phyloP scores from a whole-genome alignment of 2,888 invertebrate genomes.

The Troilus luridus region DNA sequence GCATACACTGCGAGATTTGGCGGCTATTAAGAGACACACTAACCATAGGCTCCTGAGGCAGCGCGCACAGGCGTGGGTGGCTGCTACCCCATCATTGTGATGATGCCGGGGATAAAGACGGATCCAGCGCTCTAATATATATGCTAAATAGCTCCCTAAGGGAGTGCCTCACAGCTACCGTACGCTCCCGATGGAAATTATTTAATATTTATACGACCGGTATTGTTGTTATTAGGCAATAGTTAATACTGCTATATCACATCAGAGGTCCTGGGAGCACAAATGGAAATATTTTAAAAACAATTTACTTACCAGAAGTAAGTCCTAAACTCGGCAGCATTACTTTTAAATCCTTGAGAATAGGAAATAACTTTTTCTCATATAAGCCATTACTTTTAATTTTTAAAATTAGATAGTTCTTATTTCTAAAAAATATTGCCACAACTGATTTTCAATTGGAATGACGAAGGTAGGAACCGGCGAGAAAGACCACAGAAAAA shows the following conservation, averaged over 20 bases:
- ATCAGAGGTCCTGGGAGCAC: neutral
- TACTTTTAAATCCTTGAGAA: too few species aligned
- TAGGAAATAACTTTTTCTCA: too few species aligned
- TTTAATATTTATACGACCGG: neutral
- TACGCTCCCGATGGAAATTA: neutral
- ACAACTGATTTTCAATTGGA: too few species aligned
- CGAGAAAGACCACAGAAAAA: too few species aligned
- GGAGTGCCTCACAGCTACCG: slow-evolving; percentile 48
- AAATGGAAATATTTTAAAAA: too few species aligned
- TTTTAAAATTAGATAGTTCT: too few species aligned
- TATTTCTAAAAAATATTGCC: too few species aligned
- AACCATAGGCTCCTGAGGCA: neutral
- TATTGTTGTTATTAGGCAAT: slow-evolving; percentile 30
- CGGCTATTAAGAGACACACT: neutral
- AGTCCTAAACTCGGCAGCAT: too few species aligned
- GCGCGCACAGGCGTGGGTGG: slow-evolving; percentile 25
- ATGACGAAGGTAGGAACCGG: too few species aligned
- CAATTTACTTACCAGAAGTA: too few species aligned
- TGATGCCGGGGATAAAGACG: neutral
- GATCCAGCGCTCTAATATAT: slow-evolving; percentile 40
- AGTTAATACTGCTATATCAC: neutral
- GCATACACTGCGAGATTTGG: neutral
- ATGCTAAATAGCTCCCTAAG: slow-evolving; percentile 36
- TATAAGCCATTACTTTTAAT: too few species aligned
- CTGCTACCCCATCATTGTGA: slow-evolving; percentile 14